phyloP scores from a whole-genome alignment of 2,113 vertebrate species.

The Phodopus roborovskii region DNA sequence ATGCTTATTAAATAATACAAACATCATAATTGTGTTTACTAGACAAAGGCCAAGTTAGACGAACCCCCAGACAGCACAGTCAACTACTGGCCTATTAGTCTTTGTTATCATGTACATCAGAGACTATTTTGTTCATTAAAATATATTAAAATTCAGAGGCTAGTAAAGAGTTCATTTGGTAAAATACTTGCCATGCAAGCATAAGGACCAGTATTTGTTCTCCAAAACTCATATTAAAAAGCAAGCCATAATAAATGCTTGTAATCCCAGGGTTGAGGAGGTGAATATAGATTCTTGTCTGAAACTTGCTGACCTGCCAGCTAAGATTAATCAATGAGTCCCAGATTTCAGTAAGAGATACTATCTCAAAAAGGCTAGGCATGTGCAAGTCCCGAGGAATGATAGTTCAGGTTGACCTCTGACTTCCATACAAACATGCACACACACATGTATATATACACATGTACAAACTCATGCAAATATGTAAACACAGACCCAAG shows the following conservation, averaged over 20 bases:
- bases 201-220: background rate
- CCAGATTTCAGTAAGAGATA: background rate
- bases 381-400: background rate
- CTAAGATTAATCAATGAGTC: background rate
- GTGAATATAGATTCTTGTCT: background rate
- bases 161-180: background rate
- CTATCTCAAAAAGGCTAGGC: background rate
- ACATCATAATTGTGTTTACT: conserved; percentile 26
- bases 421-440: background rate
- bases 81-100: background rate
- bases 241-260: background rate
- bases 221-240: background rate
- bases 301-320: background rate
- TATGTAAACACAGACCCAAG: no score
- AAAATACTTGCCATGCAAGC: background rate
- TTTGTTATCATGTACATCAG: conserved; percentile 41
- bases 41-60: background rate
- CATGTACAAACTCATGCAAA: no score
- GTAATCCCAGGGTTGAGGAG: background rate
- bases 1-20: conserved; percentile 7
- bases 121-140: conserved; percentile 31
- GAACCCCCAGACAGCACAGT: background rate
- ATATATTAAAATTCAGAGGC: background rate
- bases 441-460: background rate
- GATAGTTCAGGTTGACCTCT: background rate